Evolutionary conservation across 2,888 invertebrate genomes (phyloP), one percentile per base, ranked within the genome.

Genomic region (Dasypogon diadema): DNA sequence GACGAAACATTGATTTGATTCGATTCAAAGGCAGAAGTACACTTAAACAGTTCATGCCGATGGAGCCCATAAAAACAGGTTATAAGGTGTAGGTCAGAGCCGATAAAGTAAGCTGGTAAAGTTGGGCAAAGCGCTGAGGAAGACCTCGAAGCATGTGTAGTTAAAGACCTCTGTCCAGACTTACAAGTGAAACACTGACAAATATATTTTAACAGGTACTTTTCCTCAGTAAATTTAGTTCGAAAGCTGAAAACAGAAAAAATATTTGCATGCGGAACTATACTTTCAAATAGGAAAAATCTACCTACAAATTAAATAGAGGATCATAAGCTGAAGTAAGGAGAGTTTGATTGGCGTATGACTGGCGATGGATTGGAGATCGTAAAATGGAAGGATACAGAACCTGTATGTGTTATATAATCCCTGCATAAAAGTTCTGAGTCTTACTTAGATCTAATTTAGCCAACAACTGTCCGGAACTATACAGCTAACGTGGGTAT

Each of bases 151-250:
- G 42, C 42, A 8, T n/a, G 42, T 42, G 4, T 42, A 42, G 5
- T 42, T 12, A 30, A 30, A 3, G 30, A 30, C 30, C 30, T 30
- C 8, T 30, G 8, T 30, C 30, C 3, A 30, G 30, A 30, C 8
- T 30, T 30, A 8, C 3, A 30, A 42, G 42, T 2, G 10, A 42
- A 42, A 42, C 5, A 42, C 42, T 42, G 12, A 12, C 42, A 42
- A 12, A 56, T 76, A 73, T 68, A 51, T 48, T 76, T 76, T 26
- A 68, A 74, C 2, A 76, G 58, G 1, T 77, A 72, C 70, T 78
- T 76, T 77, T 75, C 78, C 16, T 77, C 74, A 12, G 24, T 77
- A 10, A 70, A 48, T 30, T 68, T 78, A 8, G 22, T 77, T 10
- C 73, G 75, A 30, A 14, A n/a, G 12, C 2, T 58, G 26, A 58